A percentile compares a stretch with the other conserved stretches of the same genome.
Evolutionary conservation across 1,140 invertebrate genomes (phyloP).

Genomic region (Drosophila funebris): DNA sequence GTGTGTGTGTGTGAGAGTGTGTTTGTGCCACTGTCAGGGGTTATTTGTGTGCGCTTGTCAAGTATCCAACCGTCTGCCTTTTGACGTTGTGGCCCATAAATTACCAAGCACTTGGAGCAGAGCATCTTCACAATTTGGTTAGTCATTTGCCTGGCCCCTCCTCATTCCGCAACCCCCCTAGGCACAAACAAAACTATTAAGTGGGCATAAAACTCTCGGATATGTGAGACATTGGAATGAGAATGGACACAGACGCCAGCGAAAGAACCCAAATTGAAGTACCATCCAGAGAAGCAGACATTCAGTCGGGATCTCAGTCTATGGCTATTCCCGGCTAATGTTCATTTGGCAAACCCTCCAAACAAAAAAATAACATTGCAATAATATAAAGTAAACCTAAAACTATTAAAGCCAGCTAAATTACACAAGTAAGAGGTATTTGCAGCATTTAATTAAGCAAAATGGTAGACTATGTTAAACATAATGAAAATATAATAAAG

Average conservation of each 20-base stretch:
- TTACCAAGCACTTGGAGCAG: conserved; percentile 66
- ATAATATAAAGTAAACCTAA: too few relatives aligned
- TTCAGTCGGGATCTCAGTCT: not conserved
- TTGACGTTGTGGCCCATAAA: conserved; percentile 72
- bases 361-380: too few relatives aligned
- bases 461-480: too few relatives aligned
- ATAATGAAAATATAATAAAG: too few relatives aligned
- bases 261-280: conserved; percentile 42
- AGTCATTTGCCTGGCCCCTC: conserved; percentile 64
- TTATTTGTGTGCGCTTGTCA: conserved; percentile 64
- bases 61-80: conserved; percentile 74
- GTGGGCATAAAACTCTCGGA: conserved; percentile 70
- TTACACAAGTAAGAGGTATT: too few relatives aligned
- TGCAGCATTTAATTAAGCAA: too few relatives aligned
- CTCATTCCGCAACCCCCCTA: not conserved
- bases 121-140: conserved; percentile 77
- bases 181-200: conserved; percentile 79
- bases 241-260: conserved; percentile 33
- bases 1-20: conserved; percentile 24
- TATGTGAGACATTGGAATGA: conserved; percentile 20
- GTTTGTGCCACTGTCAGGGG: conserved; percentile 28
- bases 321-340: conserved; percentile 4
- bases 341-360: conserved; percentile 10
- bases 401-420: too few relatives aligned
- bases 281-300: conserved; percentile 36